Percentiles rank a stretch among this genome's conserved stretches.
These are phyloP conservation scores for Augiades crinisus DNA, from an alignment of 2,888 invertebrate species.

Conservation along the genomic window DNA sequence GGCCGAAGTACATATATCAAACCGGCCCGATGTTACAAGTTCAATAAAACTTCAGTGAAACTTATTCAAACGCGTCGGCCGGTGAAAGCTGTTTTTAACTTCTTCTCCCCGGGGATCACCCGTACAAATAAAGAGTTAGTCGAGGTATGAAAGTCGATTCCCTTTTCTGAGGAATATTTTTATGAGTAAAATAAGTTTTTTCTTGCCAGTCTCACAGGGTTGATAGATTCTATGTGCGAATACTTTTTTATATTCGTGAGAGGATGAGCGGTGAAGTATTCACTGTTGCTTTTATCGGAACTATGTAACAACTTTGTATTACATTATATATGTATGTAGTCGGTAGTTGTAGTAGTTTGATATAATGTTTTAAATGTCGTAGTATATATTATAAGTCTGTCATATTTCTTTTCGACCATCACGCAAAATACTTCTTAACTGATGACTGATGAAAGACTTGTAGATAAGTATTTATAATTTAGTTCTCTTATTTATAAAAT, in stretches of 20 bases:
- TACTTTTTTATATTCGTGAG: constrained; percentile 1
- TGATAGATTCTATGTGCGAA: constrained; percentile 12
- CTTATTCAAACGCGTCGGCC: constrained; percentile 58
- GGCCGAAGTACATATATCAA: constrained; percentile 67
- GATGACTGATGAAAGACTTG: too few relatives aligned
- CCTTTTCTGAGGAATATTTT: constrained; percentile 37
- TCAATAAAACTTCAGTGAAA: constrained; percentile 56
- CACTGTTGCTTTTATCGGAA: not conserved
- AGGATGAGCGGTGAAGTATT: not conserved
- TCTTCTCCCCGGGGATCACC: constrained; percentile 64
- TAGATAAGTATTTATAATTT: too few relatives aligned
- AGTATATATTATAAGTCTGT: too few relatives aligned
- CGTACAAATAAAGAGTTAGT: constrained; percentile 75
- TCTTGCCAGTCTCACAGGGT: constrained; percentile 8
- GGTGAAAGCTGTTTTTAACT: constrained; percentile 76
- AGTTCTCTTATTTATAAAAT: too few relatives aligned
- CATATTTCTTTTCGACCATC: too few relatives aligned
- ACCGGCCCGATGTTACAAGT: constrained; percentile 59
- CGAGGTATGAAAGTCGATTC: constrained; percentile 58
- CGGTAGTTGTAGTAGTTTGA: too few relatives aligned
- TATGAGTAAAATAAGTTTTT: constrained; percentile 23
- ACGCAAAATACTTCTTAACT: too few relatives aligned
- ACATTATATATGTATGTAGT: too few relatives aligned
- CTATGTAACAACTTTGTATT: not conserved
- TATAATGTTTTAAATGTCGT: too few relatives aligned